Percentiles rank a stretch among this genome's conserved stretches.
These are phyloP conservation scores for Mnemiopsis leidyi DNA, from an alignment of 37 sponge, comb jelly and placozoan genomes.

Conservation along the genomic window DNA sequence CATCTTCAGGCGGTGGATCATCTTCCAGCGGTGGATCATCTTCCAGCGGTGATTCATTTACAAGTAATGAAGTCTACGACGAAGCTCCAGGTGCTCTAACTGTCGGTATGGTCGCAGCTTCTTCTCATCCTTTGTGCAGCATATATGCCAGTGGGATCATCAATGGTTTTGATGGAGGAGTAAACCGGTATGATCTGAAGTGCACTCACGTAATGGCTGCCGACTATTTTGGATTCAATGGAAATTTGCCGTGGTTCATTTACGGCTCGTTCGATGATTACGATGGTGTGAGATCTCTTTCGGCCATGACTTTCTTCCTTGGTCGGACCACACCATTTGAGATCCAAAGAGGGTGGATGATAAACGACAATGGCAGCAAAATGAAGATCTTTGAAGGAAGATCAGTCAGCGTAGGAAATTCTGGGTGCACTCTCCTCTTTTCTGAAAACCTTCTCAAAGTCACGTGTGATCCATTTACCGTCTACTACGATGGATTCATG, in stretches of 20 bases:
- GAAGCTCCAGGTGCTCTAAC: not conserved
- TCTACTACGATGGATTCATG: not conserved
- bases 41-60: not conserved
- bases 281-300: not conserved
- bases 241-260: not conserved
- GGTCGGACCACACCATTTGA: not conserved
- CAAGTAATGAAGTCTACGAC: not conserved
- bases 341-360: not conserved
- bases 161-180: not conserved
- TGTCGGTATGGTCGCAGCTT: not conserved
- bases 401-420: not conserved
- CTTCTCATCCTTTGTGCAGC: not conserved
- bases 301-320: not conserved
- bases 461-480: not conserved
- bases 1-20: not conserved
- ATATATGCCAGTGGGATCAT: not conserved
- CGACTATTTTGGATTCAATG: not conserved
- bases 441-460: not conserved
- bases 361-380: not conserved
- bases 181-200: not conserved
- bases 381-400: not conserved
- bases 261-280: not conserved
- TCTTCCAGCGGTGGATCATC: not conserved
- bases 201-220: not conserved
- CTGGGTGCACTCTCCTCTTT: not conserved